Base-by-base conservation (phyloP, 2,113 vertebrate genomes). In the Castor canadensis region DNA sequence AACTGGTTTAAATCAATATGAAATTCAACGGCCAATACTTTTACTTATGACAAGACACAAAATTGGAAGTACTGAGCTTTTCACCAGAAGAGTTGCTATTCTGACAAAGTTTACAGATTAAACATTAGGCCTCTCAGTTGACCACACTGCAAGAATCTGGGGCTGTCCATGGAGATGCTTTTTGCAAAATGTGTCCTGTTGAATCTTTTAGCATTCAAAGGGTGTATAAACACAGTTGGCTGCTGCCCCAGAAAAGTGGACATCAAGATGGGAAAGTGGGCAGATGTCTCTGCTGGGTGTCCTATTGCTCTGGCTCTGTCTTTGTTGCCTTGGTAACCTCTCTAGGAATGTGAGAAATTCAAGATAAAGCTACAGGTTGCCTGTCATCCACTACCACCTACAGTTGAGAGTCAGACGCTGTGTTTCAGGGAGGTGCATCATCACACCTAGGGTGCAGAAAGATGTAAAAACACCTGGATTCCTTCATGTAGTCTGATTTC, bases 321-420 rank as follows among this genome's bases (percentile, higher is more conserved):
- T 91, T 75, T 72, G 94, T 96, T 97, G 95, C 96, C 96, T 84
- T 54, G 96, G 96, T 64, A 97, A 96, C 93, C 69, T 93, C n/a
- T 93, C 75, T 52, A 49, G 56, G 89, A 95, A 81, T 84, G 35
- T 69, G 52, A 95, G 58, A 75, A 73, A 76, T 8, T 56, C 56
- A 91, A 94, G 88, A 45, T 77, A 30, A n/a, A 91, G 67, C 20
- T 58, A 9, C 47, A 47, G 7, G 20, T 72, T 82, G 16, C 67
- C 87, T 77, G 9, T 73, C 72, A 77, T 11, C 52, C 15, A 16
- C 75, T 38, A 20, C 32, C 28, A 83, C 35, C 66, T 84, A 15
- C 26, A 81, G 54, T 12, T 15, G 71, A 89, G 56, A 38, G 52
- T 22, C 56, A 49, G 82, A 82, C 83, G 43, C 81, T n/a, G 16